Conservation (phyloP, 2,797 vertebrate genomes). For the Myotis myotis region DNA sequence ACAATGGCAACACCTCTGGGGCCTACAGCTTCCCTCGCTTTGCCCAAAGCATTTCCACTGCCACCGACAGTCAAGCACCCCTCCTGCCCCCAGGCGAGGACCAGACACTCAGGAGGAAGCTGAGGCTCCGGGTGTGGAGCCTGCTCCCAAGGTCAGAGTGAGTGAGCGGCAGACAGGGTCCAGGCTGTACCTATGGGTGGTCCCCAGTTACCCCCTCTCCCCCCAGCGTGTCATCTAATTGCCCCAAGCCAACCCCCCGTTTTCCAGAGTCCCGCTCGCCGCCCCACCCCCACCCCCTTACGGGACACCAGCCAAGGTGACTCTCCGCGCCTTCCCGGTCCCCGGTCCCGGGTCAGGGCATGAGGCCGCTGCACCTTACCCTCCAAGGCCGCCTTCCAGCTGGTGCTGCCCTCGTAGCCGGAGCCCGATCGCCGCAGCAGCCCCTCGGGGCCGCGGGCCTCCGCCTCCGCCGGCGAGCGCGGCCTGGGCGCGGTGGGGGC, state of each 20-base stretch:
- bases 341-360: not conserved
- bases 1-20: not conserved
- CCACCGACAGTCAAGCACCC: not conserved
- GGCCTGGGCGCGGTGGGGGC: conserved; percentile 57
- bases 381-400: conserved; percentile 79
- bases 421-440: conserved; percentile 74
- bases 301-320: conserved; percentile 53
- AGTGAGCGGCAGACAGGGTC: not conserved
- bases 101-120: not conserved
- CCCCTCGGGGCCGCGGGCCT: conserved; percentile 68
- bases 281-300: not conserved
- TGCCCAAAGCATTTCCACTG: not conserved
- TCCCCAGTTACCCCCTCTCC: not conserved
- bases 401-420: conserved; percentile 78
- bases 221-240: not conserved
- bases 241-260: not conserved
- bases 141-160: conserved; percentile 63
- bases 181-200: not conserved
- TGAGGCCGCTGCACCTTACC: conserved; percentile 61
- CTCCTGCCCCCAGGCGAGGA: not conserved
- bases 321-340: not conserved
- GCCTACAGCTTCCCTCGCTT: not conserved
- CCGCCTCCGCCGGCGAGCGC: conserved; percentile 70
- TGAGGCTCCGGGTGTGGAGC: not conserved
- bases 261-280: not conserved